These are phyloP conservation scores for Cryptotermes secundus DNA, from an alignment of 1,140 invertebrate species.

Conservation along the genomic window DNA sequence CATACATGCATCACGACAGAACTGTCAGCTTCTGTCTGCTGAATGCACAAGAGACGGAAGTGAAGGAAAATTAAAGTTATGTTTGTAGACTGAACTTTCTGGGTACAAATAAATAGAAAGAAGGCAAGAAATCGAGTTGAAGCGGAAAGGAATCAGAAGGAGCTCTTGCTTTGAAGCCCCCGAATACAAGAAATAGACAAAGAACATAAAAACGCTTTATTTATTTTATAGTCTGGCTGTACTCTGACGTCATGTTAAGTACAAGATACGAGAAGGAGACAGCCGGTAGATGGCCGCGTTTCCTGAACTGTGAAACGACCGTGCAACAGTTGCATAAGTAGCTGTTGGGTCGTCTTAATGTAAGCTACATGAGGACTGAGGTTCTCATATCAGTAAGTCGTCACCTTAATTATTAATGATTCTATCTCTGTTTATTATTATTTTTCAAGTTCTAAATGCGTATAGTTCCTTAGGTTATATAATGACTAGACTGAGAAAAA, in stretches of 20 bases:
- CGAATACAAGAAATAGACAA: not conserved
- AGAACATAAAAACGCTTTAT: not conserved
- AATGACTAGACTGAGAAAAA: too few relatives aligned
- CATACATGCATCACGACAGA: too few relatives aligned
- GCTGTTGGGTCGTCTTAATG: too few relatives aligned
- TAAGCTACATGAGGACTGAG: too few relatives aligned
- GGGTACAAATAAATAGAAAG: not conserved
- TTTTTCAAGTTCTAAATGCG: too few relatives aligned
- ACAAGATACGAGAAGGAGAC: not conserved
- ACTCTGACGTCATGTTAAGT: not conserved
- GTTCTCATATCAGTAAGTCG: too few relatives aligned
- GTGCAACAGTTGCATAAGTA: too few relatives aligned
- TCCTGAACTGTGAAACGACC: not conserved
- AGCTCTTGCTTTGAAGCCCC: not conserved
- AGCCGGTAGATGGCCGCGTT: not conserved
- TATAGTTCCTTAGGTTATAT: too few relatives aligned
- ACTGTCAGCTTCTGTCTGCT: not conserved
- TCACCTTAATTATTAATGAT: too few relatives aligned
- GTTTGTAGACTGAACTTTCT: not conserved
- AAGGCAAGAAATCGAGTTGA: not conserved
- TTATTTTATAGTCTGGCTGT: slow-evolving; percentile 9
- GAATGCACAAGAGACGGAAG: not conserved
- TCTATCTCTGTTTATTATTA: too few relatives aligned
- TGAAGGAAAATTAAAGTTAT: not conserved
- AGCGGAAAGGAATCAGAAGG: not conserved